Evolutionary conservation across 2,797 vertebrate genomes (phyloP).

Genomic region (Periparus ater): DNA sequence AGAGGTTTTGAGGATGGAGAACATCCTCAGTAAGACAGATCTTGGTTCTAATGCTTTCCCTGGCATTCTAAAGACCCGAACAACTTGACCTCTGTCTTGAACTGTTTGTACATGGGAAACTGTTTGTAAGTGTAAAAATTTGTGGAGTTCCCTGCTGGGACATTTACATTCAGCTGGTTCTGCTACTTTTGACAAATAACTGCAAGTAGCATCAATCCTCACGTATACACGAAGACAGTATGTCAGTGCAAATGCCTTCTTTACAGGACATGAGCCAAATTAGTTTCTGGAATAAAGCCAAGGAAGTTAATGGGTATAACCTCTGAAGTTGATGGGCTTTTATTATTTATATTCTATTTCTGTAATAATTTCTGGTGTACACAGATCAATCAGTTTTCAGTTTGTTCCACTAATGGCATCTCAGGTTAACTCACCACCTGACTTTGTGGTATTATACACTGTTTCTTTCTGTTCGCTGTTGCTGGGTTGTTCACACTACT

Average conservation of each 20-base stretch:
- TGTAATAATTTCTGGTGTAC: neutral
- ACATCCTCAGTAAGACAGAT: neutral
- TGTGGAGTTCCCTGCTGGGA: neutral
- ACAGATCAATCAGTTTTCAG: neutral
- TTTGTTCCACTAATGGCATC: neutral
- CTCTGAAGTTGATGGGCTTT: neutral
- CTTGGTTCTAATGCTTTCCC: neutral
- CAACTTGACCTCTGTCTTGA: neutral
- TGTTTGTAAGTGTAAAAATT: neutral
- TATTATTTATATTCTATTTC: neutral
- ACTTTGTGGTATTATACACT: neutral
- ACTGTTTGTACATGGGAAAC: neutral
- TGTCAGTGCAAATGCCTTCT: neutral
- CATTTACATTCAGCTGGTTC: neutral
- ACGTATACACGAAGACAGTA: neutral
- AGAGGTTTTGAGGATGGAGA: neutral
- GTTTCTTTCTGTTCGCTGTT: neutral
- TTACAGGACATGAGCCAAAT: neutral
- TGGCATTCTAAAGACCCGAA: neutral
- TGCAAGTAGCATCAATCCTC: neutral
- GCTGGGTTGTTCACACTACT: neutral
- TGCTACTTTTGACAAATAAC: neutral
- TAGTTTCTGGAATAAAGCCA: neutral
- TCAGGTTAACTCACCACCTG: neutral
- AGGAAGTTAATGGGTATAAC: neutral